Percentiles rank a stretch among this genome's conserved stretches.
Evolutionary conservation across 2,113 vertebrate species (phyloP).

Genomic region (Spheniscus mendiculus): DNA sequence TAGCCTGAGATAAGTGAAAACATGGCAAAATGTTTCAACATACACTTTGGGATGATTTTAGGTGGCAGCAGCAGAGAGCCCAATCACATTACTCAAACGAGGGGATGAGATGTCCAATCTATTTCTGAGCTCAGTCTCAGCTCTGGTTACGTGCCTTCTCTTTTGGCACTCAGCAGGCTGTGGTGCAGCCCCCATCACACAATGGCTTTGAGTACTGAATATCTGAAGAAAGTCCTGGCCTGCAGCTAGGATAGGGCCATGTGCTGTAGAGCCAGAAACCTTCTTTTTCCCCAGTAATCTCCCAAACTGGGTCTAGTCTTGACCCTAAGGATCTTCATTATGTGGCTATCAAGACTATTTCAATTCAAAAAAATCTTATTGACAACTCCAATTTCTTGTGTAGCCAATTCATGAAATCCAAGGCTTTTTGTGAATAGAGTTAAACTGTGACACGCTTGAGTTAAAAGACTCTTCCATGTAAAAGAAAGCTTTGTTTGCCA

Average conservation of each 20-base stretch:
- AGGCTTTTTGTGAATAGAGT: background rate
- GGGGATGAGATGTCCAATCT: background rate
- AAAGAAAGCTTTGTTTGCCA: background rate
- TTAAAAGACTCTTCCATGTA: background rate
- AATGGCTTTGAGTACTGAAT: background rate
- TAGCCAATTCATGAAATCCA: background rate
- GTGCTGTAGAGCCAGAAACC: background rate
- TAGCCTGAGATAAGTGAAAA: background rate
- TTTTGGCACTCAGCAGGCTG: background rate
- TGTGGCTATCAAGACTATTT: background rate
- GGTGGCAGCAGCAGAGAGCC: background rate
- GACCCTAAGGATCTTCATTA: background rate
- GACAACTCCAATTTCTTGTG: background rate
- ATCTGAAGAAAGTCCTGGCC: background rate
- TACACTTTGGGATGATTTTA: background rate
- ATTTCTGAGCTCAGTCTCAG: background rate
- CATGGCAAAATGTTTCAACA: background rate
- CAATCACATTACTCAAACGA: background rate
- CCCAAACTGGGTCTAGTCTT: background rate
- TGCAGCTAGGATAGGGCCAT: background rate
- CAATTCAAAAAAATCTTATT: background rate
- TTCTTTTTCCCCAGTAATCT: background rate
- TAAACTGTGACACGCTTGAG: background rate
- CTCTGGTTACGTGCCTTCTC: background rate
- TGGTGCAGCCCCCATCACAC: rapidly evolving